These are phyloP conservation scores for Monochamus saltuarius DNA, from an alignment of 1,140 invertebrate genomes.

Conservation along the genomic window DNA sequence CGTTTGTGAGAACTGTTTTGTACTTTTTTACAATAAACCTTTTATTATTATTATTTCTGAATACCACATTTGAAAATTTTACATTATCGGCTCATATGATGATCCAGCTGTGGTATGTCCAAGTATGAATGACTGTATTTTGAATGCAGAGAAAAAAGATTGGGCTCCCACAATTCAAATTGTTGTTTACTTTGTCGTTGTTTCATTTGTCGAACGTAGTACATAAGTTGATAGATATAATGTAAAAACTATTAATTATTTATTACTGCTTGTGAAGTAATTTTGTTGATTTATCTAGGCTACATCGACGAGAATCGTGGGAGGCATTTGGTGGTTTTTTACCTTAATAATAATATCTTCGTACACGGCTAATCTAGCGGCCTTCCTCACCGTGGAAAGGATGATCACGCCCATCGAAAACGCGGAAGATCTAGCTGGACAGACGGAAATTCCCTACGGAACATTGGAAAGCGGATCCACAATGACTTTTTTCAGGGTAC, in stretches of 20 bases:
- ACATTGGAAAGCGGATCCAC: slow-evolving; percentile 77
- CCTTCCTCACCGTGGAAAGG: slow-evolving; percentile 82
- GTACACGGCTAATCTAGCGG: slow-evolving; percentile 86
- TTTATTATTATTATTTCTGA: no score
- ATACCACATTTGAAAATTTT: no score
- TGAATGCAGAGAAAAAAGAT: no score
- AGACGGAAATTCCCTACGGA: slow-evolving; percentile 82
- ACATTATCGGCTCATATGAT: no score
- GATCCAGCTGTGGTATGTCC: no score
- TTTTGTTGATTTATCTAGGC: slow-evolving; percentile 53
- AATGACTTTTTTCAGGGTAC: slow-evolving; percentile 83
- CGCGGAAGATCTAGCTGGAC: slow-evolving; percentile 79
- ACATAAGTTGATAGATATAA: no score
- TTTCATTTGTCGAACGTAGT: no score
- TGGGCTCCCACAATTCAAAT: no score
- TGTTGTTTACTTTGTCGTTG: no score
- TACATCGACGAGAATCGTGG: slow-evolving; percentile 72
- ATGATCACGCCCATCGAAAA: slow-evolving; percentile 86
- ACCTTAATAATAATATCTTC: slow-evolving; percentile 86
- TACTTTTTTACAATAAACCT: no score
- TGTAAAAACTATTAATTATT: background rate
- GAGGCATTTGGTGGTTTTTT: slow-evolving; percentile 88
- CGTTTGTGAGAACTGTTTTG: no score
- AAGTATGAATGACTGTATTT: no score
- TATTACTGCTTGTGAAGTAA: background rate